Percentiles rank a stretch among this genome's conserved stretches.
These are phyloP conservation scores for Drosophila novamexicana DNA, from an alignment of 1,140 invertebrate genomes.

Conservation along the genomic window DNA sequence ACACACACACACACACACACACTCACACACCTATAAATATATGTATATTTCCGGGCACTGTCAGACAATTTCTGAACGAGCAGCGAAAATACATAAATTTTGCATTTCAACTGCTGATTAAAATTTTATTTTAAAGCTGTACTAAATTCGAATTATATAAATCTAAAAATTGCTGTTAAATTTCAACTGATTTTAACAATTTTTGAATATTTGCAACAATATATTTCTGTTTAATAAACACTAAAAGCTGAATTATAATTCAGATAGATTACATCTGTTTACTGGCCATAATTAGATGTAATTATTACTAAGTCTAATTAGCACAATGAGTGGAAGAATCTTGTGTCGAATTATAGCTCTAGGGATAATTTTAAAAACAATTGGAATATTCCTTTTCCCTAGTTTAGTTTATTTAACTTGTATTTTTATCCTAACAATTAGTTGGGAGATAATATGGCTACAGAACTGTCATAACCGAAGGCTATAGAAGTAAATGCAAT, in stretches of 20 bases:
- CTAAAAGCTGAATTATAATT: not conserved
- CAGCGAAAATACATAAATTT: conserved; percentile 6
- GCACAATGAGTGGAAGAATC: too few species aligned
- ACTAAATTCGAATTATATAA: conserved; percentile 23
- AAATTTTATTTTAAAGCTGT: conserved; percentile 31
- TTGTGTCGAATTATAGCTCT: too few species aligned
- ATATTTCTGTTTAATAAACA: not conserved
- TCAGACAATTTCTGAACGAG: conserved; percentile 15
- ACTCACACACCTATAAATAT: not conserved
- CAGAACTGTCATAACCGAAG: too few species aligned
- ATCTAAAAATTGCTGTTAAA: not conserved
- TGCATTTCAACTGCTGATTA: conserved; percentile 26
- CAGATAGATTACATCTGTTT: not conserved
- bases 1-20: not conserved
- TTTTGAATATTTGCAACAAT: conserved; percentile 2
- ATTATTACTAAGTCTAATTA: not conserved
- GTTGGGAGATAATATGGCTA: too few species aligned
- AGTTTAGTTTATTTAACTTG: too few species aligned
- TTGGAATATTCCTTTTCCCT: too few species aligned
- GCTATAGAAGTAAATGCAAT: too few species aligned
- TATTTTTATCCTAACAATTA: too few species aligned
- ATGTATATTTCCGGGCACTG: conserved; percentile 17
- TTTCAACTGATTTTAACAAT: not conserved
- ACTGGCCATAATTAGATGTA: not conserved
- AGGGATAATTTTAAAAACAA: too few species aligned